These are phyloP conservation scores for Campoplex capitator DNA, from an alignment of 2,888 invertebrate genomes.

Conservation along the genomic window DNA sequence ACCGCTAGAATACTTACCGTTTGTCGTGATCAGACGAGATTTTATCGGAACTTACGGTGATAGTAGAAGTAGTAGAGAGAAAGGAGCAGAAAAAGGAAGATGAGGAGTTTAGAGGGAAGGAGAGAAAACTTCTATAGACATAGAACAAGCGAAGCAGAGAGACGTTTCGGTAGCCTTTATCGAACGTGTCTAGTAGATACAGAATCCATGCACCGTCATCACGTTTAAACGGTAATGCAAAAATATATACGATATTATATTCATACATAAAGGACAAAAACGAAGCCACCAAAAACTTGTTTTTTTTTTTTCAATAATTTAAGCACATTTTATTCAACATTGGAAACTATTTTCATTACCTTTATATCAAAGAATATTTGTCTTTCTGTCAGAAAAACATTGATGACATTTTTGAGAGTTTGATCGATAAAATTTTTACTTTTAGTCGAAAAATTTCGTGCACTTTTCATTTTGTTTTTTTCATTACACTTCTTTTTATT, in stretches of 20 bases:
- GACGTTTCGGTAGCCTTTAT: conserved; percentile 55
- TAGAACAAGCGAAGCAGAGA: conserved; percentile 18
- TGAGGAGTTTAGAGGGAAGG: background rate
- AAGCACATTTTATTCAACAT: too few relatives aligned
- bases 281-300: background rate
- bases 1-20: conserved; percentile 57
- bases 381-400: background rate
- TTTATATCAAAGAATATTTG: too few relatives aligned
- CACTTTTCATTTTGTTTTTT: background rate
- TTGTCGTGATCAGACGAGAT: conserved; percentile 66
- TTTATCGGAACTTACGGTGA: conserved; percentile 61
- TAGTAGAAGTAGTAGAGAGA: conserved; percentile 31
- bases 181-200: conserved; percentile 52
- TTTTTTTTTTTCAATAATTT: background rate
- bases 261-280: background rate
- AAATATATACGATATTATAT: background rate
- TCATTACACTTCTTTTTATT: background rate
- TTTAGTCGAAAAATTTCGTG: background rate
- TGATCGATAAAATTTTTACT: background rate
- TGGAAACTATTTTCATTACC: too few relatives aligned
- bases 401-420: background rate
- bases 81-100: conserved; percentile 10
- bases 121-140: conserved; percentile 5
- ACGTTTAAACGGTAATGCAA: conserved; percentile 41
- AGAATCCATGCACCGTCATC: conserved; percentile 40